Percentiles rank a stretch among this genome's conserved stretches.
Conservation (phyloP, 2,797 vertebrate species). For the Lutjanus campechanus region DNA sequence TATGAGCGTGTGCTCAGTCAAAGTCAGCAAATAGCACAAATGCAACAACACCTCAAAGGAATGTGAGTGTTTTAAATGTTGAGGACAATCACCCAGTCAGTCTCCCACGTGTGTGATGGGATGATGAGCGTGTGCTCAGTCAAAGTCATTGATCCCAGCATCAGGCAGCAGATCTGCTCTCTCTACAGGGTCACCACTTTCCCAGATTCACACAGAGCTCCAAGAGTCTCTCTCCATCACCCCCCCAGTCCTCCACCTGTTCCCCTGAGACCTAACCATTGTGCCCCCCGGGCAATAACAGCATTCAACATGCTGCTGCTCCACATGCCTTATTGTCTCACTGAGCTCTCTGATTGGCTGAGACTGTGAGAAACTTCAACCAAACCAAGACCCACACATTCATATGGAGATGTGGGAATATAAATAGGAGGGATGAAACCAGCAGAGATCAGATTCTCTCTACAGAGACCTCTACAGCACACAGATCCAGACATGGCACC, state of each 20-base stretch:
- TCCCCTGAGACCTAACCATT: conserved; percentile 12
- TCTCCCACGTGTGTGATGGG: neutral
- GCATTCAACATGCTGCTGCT: conserved; percentile 36
- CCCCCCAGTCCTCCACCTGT: too few relatives aligned
- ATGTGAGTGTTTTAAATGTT: neutral
- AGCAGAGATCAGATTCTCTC: conserved; percentile 79
- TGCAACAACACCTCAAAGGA: neutral
- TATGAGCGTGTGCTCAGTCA: conserved; percentile 21
- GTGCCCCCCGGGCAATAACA: conserved; percentile 54
- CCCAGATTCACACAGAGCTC: too few relatives aligned
- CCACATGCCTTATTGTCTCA: conserved; percentile 72
- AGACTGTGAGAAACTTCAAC: conserved; percentile 82
- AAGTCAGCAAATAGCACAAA: neutral
- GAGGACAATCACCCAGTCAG: neutral
- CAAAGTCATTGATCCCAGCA: conserved; percentile 25
- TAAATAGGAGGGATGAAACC: conserved; percentile 86
- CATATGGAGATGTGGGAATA: conserved; percentile 88
- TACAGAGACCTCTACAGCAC: conserved; percentile 76
- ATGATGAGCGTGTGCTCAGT: neutral
- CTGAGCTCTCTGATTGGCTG: conserved; percentile 86
- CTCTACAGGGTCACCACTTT: neutral
- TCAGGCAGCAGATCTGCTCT: conserved; percentile 58
- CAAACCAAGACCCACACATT: conserved; percentile 86
- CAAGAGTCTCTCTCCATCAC: too few relatives aligned
- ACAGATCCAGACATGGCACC: conserved; percentile 84